phyloP scores from a whole-genome alignment of 2,888 invertebrate genomes.

The Andrena praecox region DNA sequence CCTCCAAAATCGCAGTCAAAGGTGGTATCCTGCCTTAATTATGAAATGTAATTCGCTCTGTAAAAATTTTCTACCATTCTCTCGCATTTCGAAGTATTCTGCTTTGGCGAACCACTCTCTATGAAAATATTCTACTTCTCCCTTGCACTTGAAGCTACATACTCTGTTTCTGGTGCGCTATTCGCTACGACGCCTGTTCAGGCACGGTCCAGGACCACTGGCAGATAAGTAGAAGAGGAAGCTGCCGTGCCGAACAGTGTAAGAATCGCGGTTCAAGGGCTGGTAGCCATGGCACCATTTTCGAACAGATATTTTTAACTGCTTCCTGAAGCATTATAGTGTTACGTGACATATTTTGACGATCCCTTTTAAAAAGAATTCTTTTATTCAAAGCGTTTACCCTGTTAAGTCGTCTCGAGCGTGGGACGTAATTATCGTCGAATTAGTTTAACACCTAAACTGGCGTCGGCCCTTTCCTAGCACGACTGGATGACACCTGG shows the following conservation, averaged over 20 bases:
- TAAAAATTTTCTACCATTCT: no score
- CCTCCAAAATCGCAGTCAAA: no score
- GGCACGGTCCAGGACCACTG: no score
- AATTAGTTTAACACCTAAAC: constrained; percentile 50
- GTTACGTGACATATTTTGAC: background rate
- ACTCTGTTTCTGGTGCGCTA: no score
- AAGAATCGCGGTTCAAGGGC: background rate
- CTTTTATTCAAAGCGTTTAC: constrained; percentile 53
- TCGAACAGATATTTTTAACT: background rate
- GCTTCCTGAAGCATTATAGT: constrained; percentile 1
- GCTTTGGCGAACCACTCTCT: no score
- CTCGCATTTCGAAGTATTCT: no score
- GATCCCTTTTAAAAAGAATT: background rate
- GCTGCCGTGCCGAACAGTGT: background rate
- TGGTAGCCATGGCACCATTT: background rate
- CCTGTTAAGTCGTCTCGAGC: constrained; percentile 30
- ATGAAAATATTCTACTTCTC: no score
- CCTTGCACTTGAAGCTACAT: no score
- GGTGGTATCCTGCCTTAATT: no score
- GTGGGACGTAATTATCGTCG: constrained; percentile 56
- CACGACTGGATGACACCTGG: constrained; percentile 29
- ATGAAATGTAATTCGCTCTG: no score
- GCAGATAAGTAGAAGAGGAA: no score
- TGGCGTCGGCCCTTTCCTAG: constrained; percentile 31
- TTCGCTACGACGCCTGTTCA: no score